Conservation (phyloP, 2,113 vertebrate species). For the Sceloporus tristichus region DNA sequence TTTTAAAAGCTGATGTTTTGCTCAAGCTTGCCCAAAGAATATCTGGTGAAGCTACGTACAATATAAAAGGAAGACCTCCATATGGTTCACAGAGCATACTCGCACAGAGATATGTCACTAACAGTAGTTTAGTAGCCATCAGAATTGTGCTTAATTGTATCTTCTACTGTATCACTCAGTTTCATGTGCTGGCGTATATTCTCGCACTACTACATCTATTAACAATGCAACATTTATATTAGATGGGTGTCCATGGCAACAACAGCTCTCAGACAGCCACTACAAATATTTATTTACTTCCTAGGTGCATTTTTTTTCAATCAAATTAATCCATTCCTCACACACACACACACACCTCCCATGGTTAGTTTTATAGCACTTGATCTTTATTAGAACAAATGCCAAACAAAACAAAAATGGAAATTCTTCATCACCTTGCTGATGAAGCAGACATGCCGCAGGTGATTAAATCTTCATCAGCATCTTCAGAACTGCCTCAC, state of each 20-base stretch:
- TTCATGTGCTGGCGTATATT: conserved; percentile 27
- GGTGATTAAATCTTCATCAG: conserved; percentile 4
- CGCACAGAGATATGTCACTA: not conserved
- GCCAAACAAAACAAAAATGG: not conserved
- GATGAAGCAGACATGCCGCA: not conserved
- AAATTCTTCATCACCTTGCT: not conserved
- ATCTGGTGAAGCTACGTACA: not conserved
- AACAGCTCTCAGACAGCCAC: not conserved
- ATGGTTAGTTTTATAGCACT: not conserved
- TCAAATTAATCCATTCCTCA: not conserved
- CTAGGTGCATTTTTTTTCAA: not conserved
- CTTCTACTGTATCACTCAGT: conserved; percentile 23
- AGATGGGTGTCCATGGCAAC: conserved; percentile 39
- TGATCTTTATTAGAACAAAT: conserved; percentile 3
- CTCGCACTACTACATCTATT: conserved; percentile 22
- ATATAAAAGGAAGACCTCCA: too few relatives aligned
- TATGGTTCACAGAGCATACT: not conserved
- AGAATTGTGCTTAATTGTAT: conserved; percentile 34
- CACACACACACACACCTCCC: not conserved
- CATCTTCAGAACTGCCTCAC: not conserved
- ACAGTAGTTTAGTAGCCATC: not conserved
- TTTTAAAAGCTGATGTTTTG: not conserved
- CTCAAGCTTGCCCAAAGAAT: not conserved
- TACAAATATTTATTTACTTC: conserved; percentile 38
- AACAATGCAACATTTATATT: conserved; percentile 39